Percentiles rank a stretch among this genome's conserved stretches.
These are phyloP conservation scores for Taurulus bubalis DNA, from an alignment of 2,113 vertebrate genomes.

Conservation along the genomic window DNA sequence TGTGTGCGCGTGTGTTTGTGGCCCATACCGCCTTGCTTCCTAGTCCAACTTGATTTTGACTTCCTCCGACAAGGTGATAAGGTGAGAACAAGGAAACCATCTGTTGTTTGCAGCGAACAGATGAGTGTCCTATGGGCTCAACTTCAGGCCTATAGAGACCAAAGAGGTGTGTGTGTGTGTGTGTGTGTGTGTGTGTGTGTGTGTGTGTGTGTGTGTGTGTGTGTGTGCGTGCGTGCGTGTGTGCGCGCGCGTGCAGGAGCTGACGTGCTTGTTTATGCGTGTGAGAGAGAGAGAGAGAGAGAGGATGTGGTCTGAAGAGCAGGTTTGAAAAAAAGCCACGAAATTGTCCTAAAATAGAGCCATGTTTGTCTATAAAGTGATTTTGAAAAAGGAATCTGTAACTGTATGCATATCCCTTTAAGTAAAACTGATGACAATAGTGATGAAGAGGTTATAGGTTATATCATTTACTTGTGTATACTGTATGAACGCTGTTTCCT, in stretches of 20 bases:
- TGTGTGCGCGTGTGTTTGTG: background rate
- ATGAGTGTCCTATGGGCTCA: slow-evolving; percentile 70
- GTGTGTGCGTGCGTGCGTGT: background rate
- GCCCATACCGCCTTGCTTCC: slow-evolving; percentile 19
- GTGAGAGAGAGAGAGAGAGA: background rate
- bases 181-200: background rate
- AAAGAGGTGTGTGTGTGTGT: background rate
- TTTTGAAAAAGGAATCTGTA: background rate
- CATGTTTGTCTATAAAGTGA: background rate
- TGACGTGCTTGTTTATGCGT: background rate
- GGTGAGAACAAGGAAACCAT: slow-evolving; percentile 71
- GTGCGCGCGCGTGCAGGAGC: background rate
- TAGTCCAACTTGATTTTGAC: slow-evolving; percentile 57
- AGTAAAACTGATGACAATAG: background rate
- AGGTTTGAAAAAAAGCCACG: background rate
- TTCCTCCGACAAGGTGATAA: slow-evolving; percentile 66
- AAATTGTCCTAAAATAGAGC: background rate
- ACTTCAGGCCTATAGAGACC: slow-evolving; percentile 56
- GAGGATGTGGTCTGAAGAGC: background rate
- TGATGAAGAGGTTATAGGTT: background rate
- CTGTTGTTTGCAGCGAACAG: slow-evolving; percentile 69
- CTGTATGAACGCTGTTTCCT: background rate
- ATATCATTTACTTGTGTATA: background rate
- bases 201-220: background rate
- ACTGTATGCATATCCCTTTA: background rate